Base-by-base conservation (phyloP, 1,140 invertebrate genomes). In the Leguminivora glycinivorella region DNA sequence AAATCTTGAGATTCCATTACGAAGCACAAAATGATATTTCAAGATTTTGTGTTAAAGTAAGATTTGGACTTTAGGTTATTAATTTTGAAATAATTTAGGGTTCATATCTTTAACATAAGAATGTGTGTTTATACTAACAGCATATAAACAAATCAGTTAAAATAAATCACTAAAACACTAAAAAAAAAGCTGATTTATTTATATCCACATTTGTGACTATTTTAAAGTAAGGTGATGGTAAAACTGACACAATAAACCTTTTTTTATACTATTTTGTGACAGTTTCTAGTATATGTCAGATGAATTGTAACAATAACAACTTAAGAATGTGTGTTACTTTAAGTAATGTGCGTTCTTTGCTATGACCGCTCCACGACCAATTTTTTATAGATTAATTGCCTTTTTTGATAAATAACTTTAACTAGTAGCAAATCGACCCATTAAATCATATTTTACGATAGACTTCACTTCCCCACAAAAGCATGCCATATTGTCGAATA, bases 321-420 rank as follows among this genome's bases (percentile, higher is more conserved):
- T 31, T 82, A 75, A 81, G 82, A 82, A 83, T 80, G 76, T 63
- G 83, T 84, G 83, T 84, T 83, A 60, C 25, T 26, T 1, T 85
- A 7, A 26, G 17, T 40, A 34, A 40, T 25, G 24, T 24, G n/a
- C 24, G 38, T 31, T 68, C 40, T 40, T 68, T 68, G n/a, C 4
- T 40, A 40, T 43, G 40, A 43, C 40, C 34, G 40, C 40, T 68
- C 6, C 40, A 29, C 58, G n/a, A 5, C n/a, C n/a, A 17, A 5
- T 31, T 12, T 4, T 43, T n/a, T 43, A 6, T 17, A 34, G 10
- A 1, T 12, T 12, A 10, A 10, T 10, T 10, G 34, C 34, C 34
- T 38, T 38, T 3, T n/a, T n/a, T n/a, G n/a, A n/a, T n/a, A n/a
- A n/a, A n/a, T n/a, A n/a, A n/a, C n/a, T n/a, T n/a, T n/a, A n/a